Evolutionary conservation across 1,140 invertebrate genomes (phyloP).

Genomic region (Euwallacea similis): DNA sequence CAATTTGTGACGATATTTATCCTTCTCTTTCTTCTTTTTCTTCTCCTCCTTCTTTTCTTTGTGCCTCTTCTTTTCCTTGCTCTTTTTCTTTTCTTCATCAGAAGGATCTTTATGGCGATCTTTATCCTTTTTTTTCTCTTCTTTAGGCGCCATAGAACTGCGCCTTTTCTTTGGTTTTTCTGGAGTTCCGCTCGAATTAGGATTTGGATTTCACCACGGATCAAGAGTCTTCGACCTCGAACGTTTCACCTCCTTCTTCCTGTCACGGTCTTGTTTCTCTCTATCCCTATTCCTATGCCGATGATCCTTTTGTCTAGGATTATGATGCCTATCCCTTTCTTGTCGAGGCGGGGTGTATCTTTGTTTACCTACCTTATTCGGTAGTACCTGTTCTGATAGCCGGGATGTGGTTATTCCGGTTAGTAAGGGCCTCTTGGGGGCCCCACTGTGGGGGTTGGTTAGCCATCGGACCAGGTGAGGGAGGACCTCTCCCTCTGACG

Average conservation of each 20-base stretch:
- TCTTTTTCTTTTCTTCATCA: constrained; percentile 56
- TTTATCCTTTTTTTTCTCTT: constrained; percentile 53
- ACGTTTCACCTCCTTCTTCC: constrained; percentile 22
- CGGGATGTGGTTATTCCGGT: not conserved
- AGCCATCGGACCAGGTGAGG: constrained; percentile 7
- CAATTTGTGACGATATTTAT: constrained; percentile 56
- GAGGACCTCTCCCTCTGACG: not conserved
- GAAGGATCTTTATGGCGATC: constrained; percentile 54
- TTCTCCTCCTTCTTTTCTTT: constrained; percentile 60
- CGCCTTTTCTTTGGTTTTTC: constrained; percentile 44
- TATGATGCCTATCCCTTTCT: constrained; percentile 29
- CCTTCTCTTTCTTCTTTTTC: constrained; percentile 57
- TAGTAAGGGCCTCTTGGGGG: constrained; percentile 4
- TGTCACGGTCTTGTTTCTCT: constrained; percentile 18
- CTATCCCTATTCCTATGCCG: constrained; percentile 19
- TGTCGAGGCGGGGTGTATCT: constrained; percentile 19
- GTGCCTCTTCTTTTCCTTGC: constrained; percentile 60
- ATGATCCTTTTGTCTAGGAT: constrained; percentile 32
- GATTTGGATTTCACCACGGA: constrained; percentile 39
- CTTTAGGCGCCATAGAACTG: constrained; percentile 46
- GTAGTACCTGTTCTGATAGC: constrained; percentile 27
- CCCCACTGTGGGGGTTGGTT: constrained; percentile 1
- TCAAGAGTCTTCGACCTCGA: constrained; percentile 39
- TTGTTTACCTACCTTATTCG: constrained; percentile 22
- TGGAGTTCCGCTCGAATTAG: constrained; percentile 47